Evolutionary conservation across 2,113 vertebrate genomes (phyloP).

Genomic region (Pituophis catenifer): DNA sequence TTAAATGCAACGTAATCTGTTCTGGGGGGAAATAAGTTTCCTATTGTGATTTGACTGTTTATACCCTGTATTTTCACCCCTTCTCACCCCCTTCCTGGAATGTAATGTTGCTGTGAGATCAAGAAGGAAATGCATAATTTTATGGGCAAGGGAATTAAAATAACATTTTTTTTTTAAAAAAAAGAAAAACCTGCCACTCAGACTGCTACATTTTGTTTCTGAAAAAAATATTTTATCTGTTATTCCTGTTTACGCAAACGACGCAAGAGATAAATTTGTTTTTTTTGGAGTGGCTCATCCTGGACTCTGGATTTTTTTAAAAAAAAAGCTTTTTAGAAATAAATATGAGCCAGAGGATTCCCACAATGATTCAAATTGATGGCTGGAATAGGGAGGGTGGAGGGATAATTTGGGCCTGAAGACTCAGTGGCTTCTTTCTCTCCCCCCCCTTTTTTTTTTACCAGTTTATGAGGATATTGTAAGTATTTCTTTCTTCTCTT

Average conservation of each 20-base stretch:
- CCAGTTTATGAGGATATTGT: conserved; percentile 7
- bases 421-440: not conserved
- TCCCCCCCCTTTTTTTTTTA: not conserved
- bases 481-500: conserved; percentile 10
- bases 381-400: conserved; percentile 13
- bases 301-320: not conserved
- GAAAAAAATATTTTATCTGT: conserved; percentile 58
- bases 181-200: not conserved
- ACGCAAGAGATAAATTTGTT: conserved; percentile 55
- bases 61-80: conserved; percentile 75
- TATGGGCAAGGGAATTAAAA: conserved; percentile 73
- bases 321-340: not conserved
- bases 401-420: not conserved
- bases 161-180: conserved; percentile 50
- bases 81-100: conserved; percentile 57
- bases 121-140: conserved; percentile 75
- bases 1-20: conserved; percentile 73
- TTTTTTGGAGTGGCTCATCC: conserved; percentile 46
- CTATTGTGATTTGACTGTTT: conserved; percentile 92
- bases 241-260: conserved; percentile 62
- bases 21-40: conserved; percentile 63
- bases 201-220: conserved; percentile 44
- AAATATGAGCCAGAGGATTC: not conserved
- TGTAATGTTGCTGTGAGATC: conserved; percentile 88
- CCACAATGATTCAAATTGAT: not conserved